These are phyloP conservation scores for Erinaceus europaeus DNA, from an alignment of 2,113 vertebrate species.

Conservation along the genomic window DNA sequence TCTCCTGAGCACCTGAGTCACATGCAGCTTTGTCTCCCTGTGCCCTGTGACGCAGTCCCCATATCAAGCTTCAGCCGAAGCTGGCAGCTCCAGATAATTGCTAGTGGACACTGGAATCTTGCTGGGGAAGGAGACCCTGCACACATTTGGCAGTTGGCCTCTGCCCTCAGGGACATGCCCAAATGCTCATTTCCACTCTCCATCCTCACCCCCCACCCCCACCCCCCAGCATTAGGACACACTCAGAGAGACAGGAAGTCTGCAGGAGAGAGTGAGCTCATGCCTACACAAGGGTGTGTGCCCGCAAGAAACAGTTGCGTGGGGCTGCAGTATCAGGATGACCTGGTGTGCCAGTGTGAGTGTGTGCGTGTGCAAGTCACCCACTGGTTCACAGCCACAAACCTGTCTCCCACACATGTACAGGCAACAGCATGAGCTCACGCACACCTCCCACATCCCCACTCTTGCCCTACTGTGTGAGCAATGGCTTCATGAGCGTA, in stretches of 20 bases:
- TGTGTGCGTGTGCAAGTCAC: neutral
- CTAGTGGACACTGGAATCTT: neutral
- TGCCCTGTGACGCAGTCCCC: constrained; percentile 58
- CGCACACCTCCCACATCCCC: neutral
- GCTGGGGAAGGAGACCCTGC: neutral
- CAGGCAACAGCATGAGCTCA: constrained; percentile 44
- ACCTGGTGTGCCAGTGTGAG: neutral
- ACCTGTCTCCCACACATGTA: constrained; percentile 45
- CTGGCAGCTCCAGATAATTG: constrained; percentile 1
- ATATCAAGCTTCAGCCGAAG: neutral
- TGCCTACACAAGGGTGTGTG: neutral
- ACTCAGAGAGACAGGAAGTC: neutral
- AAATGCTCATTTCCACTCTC: too few relatives aligned
- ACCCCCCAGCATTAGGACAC: neutral
- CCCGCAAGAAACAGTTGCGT: neutral
- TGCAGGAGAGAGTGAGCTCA: neutral
- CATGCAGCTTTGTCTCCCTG: neutral
- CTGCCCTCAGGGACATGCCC: neutral
- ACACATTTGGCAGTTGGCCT: neutral
- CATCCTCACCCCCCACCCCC: neutral
- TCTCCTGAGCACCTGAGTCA: neutral
- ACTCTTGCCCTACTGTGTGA: neutral
- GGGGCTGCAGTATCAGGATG: neutral
- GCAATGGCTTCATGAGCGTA: neutral
- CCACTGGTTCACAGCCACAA: neutral